phyloP scores from a whole-genome alignment of 2,888 invertebrate species.

The Acrocera orbiculus region DNA sequence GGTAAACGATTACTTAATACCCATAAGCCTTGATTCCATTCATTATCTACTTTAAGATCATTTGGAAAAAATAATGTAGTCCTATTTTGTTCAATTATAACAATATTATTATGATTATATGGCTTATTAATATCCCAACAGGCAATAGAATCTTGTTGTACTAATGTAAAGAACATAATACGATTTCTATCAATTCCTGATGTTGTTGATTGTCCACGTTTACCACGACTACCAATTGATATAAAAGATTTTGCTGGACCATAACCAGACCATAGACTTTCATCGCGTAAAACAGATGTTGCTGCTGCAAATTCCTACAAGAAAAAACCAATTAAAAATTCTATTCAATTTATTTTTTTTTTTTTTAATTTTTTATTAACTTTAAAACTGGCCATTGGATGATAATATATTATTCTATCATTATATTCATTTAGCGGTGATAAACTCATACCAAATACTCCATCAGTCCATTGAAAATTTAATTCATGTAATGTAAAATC shows the following conservation, averaged over 20 bases:
- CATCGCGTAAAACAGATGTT: constrained; percentile 45
- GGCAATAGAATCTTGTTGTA: constrained; percentile 54
- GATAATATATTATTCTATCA: constrained; percentile 56
- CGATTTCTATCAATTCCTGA: constrained; percentile 49
- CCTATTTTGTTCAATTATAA: constrained; percentile 41
- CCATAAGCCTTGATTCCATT: constrained; percentile 48
- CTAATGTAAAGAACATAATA: constrained; percentile 63
- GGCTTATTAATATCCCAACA: constrained; percentile 65
- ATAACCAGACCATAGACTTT: constrained; percentile 31
- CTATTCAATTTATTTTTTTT: not conserved
- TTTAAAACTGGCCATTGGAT: constrained; percentile 64
- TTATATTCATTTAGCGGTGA: constrained; percentile 33
- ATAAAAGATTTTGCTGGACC: constrained; percentile 22
- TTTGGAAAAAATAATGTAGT: constrained; percentile 61
- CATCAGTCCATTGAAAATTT: constrained; percentile 68
- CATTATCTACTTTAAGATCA: constrained; percentile 59
- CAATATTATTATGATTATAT: constrained; percentile 43
- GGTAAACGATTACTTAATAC: constrained; percentile 58
- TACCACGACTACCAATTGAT: constrained; percentile 35
- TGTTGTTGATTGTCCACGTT: constrained; percentile 51
- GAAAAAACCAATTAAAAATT: not conserved
- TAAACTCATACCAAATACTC: constrained; percentile 56
- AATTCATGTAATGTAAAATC: constrained; percentile 56
- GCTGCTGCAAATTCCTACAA: constrained; percentile 49
- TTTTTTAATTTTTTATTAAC: constrained; percentile 13